These are phyloP conservation scores for Trichonephila clavata DNA, from an alignment of 1,140 invertebrate species.

Conservation along the genomic window DNA sequence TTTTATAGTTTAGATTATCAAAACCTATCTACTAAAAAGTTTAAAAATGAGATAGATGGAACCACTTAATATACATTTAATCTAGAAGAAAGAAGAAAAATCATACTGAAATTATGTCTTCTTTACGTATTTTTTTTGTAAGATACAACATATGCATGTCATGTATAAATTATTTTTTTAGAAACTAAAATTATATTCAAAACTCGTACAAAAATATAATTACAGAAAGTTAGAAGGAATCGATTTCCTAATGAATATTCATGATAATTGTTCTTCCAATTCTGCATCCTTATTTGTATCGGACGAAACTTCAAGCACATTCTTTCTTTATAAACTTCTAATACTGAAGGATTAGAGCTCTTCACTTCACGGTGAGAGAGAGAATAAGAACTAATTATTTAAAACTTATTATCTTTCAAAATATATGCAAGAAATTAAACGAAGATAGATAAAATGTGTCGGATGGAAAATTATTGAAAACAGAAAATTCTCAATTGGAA, in stretches of 20 bases:
- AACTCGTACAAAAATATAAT: background rate
- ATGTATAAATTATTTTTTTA: too few species aligned
- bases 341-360: background rate
- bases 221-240: background rate
- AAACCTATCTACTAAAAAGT: too few species aligned
- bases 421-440: background rate
- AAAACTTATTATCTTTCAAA: background rate
- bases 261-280: background rate
- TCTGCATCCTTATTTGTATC: background rate
- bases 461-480: background rate
- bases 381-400: background rate
- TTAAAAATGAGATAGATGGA: too few species aligned
- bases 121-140: too few species aligned
- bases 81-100: too few species aligned
- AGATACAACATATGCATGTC: too few species aligned
- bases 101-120: too few species aligned
- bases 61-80: too few species aligned
- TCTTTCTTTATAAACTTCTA: background rate
- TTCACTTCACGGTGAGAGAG: background rate
- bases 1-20: too few species aligned
- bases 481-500: background rate
- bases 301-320: background rate
- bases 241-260: background rate
- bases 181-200: background rate
- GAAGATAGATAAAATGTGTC: background rate